Percentiles rank a stretch among this genome's conserved stretches.
Conservation (phyloP, 2,888 invertebrate genomes). For the Griposia aprilina region DNA sequence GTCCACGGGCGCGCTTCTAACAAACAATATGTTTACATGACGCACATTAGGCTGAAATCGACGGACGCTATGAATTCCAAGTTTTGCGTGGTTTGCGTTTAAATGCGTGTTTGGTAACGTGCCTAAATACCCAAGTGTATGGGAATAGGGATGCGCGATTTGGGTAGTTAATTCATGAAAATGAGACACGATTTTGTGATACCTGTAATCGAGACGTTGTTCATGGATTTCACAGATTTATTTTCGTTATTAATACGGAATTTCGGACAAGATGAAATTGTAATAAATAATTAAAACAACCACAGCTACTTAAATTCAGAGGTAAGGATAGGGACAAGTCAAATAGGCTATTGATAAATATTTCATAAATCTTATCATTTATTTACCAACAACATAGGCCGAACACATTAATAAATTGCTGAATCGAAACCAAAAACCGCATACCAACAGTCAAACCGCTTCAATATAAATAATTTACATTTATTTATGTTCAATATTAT, state of each 20-base stretch:
- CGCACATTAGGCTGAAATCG: constrained; percentile 82
- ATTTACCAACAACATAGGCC: constrained; percentile 39
- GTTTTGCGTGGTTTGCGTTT: constrained; percentile 67
- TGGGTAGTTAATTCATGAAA: constrained; percentile 24
- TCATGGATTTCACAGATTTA: neutral
- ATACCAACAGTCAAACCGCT: constrained; percentile 47
- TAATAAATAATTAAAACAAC: neutral
- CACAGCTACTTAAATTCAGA: constrained; percentile 6
- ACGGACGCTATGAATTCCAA: constrained; percentile 75
- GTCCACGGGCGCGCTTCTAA: constrained; percentile 71
- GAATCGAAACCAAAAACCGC: constrained; percentile 48
- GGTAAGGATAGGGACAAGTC: neutral
- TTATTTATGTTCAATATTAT: constrained; percentile 46
- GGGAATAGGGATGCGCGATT: constrained; percentile 5
- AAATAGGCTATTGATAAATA: constrained; percentile 16
- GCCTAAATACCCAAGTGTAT: constrained; percentile 56
- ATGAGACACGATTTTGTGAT: constrained; percentile 2
- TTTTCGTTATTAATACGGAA: neutral
- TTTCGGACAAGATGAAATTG: neutral
- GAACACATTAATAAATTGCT: constrained; percentile 39
- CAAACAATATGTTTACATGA: constrained; percentile 80
- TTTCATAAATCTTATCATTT: constrained; percentile 43
- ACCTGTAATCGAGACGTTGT: neutral
- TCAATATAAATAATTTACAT: constrained; percentile 51
- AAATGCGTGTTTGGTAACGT: constrained; percentile 64